Conservation (phyloP, 2,888 invertebrate genomes). For the Sacculina carcini region DNA sequence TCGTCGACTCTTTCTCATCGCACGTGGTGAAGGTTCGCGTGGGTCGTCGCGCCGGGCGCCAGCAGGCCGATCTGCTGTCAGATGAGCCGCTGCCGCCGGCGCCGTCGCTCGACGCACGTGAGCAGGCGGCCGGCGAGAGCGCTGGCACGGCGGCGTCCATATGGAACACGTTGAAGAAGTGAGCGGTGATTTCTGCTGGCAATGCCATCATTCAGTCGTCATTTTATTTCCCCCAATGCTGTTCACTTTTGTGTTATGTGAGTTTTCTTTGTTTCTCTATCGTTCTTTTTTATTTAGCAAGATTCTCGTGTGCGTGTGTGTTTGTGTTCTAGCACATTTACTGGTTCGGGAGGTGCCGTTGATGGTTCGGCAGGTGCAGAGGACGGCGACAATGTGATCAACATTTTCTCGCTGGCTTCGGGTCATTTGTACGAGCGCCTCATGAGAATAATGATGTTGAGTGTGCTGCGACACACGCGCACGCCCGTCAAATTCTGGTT, state of each 20-base stretch:
- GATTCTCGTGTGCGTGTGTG: not conserved
- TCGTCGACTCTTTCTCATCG: constrained; percentile 56
- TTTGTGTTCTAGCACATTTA: not conserved
- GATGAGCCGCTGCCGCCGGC: constrained; percentile 39
- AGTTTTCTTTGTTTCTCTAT: too few relatives aligned
- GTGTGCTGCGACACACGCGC: constrained; percentile 82
- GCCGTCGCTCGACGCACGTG: not conserved
- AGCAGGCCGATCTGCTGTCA: constrained; percentile 54
- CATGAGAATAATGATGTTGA: constrained; percentile 94
- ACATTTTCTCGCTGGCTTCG: constrained; percentile 93
- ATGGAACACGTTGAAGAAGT: constrained; percentile 88
- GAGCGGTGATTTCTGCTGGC: constrained; percentile 11
- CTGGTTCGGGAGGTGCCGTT: not conserved
- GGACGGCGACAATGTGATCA: constrained; percentile 50
- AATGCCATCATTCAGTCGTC: not conserved
- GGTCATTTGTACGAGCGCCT: constrained; percentile 94
- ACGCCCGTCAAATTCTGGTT: constrained; percentile 96
- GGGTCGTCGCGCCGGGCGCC: constrained; percentile 66
- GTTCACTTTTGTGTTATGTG: too few relatives aligned
- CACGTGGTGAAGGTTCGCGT: constrained; percentile 76
- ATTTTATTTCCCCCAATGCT: not conserved
- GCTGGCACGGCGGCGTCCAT: constrained; percentile 30
- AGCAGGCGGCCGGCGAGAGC: constrained; percentile 6
- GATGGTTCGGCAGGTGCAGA: constrained; percentile 17
- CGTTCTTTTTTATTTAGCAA: constrained; percentile 5